These are phyloP conservation scores for Odontomyia ornata DNA, from an alignment of 2,888 invertebrate species.

Conservation along the genomic window DNA sequence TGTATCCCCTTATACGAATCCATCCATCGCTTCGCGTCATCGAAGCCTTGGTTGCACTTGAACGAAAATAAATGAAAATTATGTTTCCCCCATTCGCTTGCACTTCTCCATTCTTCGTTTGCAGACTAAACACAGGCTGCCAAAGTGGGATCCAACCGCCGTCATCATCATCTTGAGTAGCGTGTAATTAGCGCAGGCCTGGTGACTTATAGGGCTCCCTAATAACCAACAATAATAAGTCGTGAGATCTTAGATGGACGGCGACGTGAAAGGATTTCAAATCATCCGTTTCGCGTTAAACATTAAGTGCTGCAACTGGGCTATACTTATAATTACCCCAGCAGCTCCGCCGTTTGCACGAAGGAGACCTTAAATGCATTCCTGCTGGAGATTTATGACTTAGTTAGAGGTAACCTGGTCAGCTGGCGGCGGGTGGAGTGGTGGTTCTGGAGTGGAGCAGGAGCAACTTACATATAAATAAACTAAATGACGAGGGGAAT, in stretches of 20 bases:
- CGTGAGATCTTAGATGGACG: conserved; percentile 40
- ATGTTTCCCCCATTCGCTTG: conserved; percentile 23
- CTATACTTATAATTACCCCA: conserved; percentile 34
- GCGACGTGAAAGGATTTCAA: conserved; percentile 36
- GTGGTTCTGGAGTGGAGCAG: neutral
- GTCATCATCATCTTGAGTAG: conserved; percentile 42
- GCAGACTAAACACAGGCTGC: conserved; percentile 38
- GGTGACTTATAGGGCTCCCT: conserved; percentile 40
- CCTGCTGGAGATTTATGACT: conserved; percentile 44
- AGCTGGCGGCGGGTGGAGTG: neutral
- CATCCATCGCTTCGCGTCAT: conserved; percentile 21
- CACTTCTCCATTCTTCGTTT: neutral
- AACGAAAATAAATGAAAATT: conserved; percentile 43
- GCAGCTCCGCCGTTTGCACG: conserved; percentile 16
- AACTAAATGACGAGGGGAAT: conserved; percentile 36
- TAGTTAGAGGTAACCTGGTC: conserved; percentile 42
- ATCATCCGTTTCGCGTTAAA: conserved; percentile 37
- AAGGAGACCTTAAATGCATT: conserved; percentile 28
- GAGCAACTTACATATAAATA: conserved; percentile 26
- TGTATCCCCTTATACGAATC: neutral
- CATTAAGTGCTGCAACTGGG: conserved; percentile 40
- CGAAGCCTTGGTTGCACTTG: conserved; percentile 23
- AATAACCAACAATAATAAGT: conserved; percentile 41
- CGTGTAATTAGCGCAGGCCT: conserved; percentile 41
- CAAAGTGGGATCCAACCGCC: conserved; percentile 31